Conservation (phyloP, 2,797 vertebrate species). For the Apogon hyalosoma region DNA sequence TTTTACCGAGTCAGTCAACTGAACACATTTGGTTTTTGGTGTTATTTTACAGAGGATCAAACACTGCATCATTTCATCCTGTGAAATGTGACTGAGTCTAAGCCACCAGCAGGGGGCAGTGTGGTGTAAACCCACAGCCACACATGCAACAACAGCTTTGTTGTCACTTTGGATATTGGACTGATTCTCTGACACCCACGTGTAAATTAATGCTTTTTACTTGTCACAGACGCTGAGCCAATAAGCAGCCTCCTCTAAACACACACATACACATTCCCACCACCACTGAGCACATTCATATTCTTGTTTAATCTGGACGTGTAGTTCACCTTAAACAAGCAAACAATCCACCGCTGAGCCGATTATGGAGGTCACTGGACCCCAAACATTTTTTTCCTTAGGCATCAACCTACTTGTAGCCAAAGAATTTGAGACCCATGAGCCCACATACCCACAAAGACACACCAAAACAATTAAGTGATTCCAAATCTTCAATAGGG, state of each 20-base stretch:
- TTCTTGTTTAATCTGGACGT: too few species aligned
- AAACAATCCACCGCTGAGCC: not conserved
- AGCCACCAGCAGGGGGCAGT: slow-evolving; percentile 70
- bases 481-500: too few species aligned
- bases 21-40: not conserved
- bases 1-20: slow-evolving; percentile 4
- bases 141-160: slow-evolving; percentile 28
- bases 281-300: too few species aligned
- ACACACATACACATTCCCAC: not conserved
- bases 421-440: too few species aligned
- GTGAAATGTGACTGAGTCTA: not conserved
- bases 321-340: not conserved
- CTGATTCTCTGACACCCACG: not conserved
- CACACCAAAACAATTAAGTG: too few species aligned
- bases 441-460: too few species aligned
- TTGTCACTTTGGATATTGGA: slow-evolving; percentile 17
- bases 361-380: not conserved
- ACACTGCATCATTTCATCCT: too few species aligned
- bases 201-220: slow-evolving; percentile 26
- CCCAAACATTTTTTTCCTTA: too few species aligned
- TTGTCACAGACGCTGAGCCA: slow-evolving; percentile 5
- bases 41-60: too few species aligned
- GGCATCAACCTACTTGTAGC: too few species aligned
- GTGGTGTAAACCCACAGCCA: slow-evolving; percentile 33
- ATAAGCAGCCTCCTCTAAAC: slow-evolving; percentile 10